Evolutionary conservation across 1,140 invertebrate genomes (phyloP).

Genomic region (Drosophila erecta): DNA sequence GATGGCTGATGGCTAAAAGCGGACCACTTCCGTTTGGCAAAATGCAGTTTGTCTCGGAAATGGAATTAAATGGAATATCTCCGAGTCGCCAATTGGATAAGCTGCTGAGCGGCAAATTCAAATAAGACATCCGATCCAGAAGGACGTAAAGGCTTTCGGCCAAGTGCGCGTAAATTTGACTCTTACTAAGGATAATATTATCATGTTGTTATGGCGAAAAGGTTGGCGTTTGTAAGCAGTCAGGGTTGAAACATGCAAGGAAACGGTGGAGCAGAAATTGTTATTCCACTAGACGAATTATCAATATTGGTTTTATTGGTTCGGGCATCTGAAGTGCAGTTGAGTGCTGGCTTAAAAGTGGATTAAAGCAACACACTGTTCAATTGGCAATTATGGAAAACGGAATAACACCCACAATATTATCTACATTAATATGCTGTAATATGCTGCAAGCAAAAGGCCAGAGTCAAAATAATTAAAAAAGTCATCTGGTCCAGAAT

Average conservation of each 20-base stretch:
- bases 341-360: slow-evolving; percentile 1
- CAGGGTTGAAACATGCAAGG: neutral
- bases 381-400: neutral
- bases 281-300: slow-evolving; percentile 2
- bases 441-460: no score
- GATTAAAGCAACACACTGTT: neutral
- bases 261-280: slow-evolving; percentile 5
- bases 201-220: slow-evolving; percentile 21
- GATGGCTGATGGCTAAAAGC: slow-evolving; percentile 27
- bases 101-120: slow-evolving; percentile 43
- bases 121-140: slow-evolving; percentile 18
- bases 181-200: slow-evolving; percentile 38
- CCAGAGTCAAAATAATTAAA: neutral
- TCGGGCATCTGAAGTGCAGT: slow-evolving; percentile 2
- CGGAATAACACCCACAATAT: neutral
- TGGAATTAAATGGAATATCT: slow-evolving; percentile 63
- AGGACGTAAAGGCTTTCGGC: slow-evolving; percentile 18
- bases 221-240: slow-evolving; percentile 1
- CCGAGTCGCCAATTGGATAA: slow-evolving; percentile 29
- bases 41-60: slow-evolving; percentile 60
- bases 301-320: slow-evolving; percentile 20
- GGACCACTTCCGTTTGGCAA: slow-evolving; percentile 23
- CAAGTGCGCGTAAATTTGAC: slow-evolving; percentile 40
- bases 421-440: neutral
- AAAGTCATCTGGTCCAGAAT: neutral